Evolutionary conservation across 2,797 vertebrate genomes (phyloP).

Genomic region (Astyanax mexicanus): DNA sequence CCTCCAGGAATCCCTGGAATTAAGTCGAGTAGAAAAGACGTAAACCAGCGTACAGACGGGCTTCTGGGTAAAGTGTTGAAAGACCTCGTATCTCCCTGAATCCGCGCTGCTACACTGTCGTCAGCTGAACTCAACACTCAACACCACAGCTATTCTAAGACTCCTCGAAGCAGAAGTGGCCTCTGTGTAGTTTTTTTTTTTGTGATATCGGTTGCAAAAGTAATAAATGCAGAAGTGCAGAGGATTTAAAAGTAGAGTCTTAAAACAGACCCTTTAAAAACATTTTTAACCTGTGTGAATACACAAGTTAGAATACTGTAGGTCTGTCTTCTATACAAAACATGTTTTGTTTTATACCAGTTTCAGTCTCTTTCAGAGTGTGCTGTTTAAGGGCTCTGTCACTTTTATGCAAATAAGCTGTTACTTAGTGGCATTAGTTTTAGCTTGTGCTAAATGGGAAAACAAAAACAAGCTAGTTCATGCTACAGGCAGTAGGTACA

Average conservation of each 20-base stretch:
- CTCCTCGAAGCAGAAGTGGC: slow-evolving; percentile 8
- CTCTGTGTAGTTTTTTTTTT: neutral
- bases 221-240: neutral
- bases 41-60: neutral
- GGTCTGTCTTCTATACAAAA: too few species aligned
- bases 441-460: too few species aligned
- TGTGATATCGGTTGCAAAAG: neutral
- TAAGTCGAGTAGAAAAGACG: neutral
- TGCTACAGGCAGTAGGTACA: too few species aligned
- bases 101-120: neutral
- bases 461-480: too few species aligned
- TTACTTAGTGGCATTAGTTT: too few species aligned
- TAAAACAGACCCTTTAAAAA: neutral
- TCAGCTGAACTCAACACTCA: neutral
- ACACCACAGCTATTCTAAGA: neutral
- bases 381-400: too few species aligned
- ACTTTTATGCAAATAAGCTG: too few species aligned
- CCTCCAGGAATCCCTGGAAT: slow-evolving; percentile 51
- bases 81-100: neutral
- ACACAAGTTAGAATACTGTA: too few species aligned
- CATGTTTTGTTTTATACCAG: too few species aligned
- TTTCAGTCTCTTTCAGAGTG: too few species aligned
- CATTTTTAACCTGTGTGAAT: neutral
- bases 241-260: too few species aligned
- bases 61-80: neutral